These are phyloP conservation scores for Paramacrobiotus metropolitanus DNA, from an alignment of 1,140 invertebrate genomes.

Conservation along the genomic window DNA sequence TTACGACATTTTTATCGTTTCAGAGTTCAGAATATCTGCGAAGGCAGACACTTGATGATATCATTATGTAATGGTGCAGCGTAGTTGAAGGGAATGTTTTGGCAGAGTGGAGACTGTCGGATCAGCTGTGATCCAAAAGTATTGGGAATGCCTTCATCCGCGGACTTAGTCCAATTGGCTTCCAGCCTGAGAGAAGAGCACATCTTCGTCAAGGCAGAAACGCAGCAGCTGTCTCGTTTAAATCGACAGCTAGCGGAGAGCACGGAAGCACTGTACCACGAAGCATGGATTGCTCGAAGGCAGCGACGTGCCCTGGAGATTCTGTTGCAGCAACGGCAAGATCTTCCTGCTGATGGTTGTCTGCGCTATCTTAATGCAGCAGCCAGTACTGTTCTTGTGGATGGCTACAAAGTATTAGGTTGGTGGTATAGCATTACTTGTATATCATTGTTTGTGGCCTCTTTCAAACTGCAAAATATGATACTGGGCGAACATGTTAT, in stretches of 20 bases:
- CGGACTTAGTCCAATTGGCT: conserved; percentile 40
- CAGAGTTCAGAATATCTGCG: too few relatives aligned
- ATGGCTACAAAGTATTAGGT: conserved; percentile 61
- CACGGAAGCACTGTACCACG: conserved; percentile 37
- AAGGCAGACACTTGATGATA: too few relatives aligned
- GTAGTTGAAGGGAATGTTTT: too few relatives aligned
- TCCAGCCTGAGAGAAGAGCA: conserved; percentile 42
- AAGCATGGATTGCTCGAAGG: conserved; percentile 65
- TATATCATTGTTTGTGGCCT: too few relatives aligned
- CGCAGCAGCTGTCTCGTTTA: conserved; percentile 39
- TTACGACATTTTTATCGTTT: too few relatives aligned
- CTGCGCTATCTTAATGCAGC: conserved; percentile 49
- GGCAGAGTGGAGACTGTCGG: too few relatives aligned
- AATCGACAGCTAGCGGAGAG: conserved; percentile 36
- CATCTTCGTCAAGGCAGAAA: conserved; percentile 43
- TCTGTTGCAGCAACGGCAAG: conserved; percentile 44
- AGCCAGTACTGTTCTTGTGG: conserved; percentile 54
- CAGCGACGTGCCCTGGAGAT: conserved; percentile 59
- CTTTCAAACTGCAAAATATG: too few relatives aligned
- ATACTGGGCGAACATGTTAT: too few relatives aligned
- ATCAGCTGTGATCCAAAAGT: too few relatives aligned
- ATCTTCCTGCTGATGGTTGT: conserved; percentile 43
- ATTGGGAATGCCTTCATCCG: neutral
- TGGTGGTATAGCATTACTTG: too few relatives aligned
- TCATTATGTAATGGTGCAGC: too few relatives aligned